Evolutionary conservation across 2,113 vertebrate species (phyloP).

Genomic region (Crypturellus undulatus): DNA sequence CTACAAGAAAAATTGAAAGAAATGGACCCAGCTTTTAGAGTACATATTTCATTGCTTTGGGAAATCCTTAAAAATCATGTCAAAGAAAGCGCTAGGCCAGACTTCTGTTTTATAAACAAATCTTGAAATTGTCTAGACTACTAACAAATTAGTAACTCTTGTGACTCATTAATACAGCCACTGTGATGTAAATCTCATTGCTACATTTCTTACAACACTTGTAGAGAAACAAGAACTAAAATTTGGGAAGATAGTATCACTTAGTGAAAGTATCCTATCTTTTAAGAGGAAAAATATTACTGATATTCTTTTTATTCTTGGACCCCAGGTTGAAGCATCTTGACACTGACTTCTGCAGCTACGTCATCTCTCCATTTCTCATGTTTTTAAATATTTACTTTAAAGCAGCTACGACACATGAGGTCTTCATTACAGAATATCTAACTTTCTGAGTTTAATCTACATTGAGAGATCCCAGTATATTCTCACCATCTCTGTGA

Average conservation of each 20-base stretch:
- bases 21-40: fast-evolving
- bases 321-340: neutral
- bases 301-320: neutral
- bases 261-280: fast-evolving
- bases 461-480: neutral
- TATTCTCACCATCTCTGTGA: neutral
- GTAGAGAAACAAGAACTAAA: neutral
- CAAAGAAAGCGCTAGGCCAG: neutral
- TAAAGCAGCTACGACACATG: neutral
- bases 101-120: neutral
- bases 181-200: neutral
- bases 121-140: neutral
- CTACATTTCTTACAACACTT: fast-evolving
- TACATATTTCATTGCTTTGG: neutral
- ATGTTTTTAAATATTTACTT: neutral
- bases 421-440: neutral
- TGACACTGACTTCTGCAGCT: neutral
- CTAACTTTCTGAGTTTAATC: neutral
- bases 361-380: neutral
- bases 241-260: neutral
- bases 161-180: neutral
- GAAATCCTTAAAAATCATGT: neutral
- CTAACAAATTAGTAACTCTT: neutral
- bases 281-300: neutral
- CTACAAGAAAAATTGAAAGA: neutral